phyloP scores from a whole-genome alignment of 2,113 vertebrate genomes.

The Camelus dromedarius region DNA sequence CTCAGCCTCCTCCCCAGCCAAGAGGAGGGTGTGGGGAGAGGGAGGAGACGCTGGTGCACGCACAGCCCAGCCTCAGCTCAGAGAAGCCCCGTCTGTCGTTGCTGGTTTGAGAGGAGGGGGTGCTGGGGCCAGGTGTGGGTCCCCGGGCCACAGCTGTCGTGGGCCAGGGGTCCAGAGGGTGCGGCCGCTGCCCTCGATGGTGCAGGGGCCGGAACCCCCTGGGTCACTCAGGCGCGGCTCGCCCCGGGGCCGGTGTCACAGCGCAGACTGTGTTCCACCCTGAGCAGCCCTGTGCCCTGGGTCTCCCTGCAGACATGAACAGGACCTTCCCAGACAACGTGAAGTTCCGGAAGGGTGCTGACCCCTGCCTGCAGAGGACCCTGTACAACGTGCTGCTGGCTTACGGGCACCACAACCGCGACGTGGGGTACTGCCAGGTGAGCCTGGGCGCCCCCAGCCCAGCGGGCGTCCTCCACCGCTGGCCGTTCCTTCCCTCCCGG shows the following conservation, averaged over 20 bases:
- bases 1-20: background rate
- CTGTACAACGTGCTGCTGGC: constrained; percentile 95
- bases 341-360: constrained; percentile 90
- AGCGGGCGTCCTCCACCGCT: background rate
- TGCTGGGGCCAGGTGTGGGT: rapidly evolving
- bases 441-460: background rate
- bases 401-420: constrained; percentile 94
- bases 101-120: background rate
- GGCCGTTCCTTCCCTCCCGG: rapidly evolving
- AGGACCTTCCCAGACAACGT: constrained; percentile 98
- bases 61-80: background rate
- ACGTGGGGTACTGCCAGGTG: constrained; percentile 98
- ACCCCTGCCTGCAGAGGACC: constrained; percentile 91
- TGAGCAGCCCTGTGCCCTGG: background rate
- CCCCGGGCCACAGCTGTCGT: background rate
- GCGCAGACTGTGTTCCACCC: background rate
- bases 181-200: too few relatives aligned
- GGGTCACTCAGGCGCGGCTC: too few relatives aligned
- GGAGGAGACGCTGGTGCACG: background rate
- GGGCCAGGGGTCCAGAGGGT: background rate
- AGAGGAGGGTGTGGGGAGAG: rapidly evolving
- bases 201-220: too few relatives aligned
- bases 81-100: too few relatives aligned
- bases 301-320: constrained; percentile 91
- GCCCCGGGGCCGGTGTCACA: background rate